Evolutionary conservation across 1,140 invertebrate genomes (phyloP).

Genomic region (Charaxes varanes): DNA sequence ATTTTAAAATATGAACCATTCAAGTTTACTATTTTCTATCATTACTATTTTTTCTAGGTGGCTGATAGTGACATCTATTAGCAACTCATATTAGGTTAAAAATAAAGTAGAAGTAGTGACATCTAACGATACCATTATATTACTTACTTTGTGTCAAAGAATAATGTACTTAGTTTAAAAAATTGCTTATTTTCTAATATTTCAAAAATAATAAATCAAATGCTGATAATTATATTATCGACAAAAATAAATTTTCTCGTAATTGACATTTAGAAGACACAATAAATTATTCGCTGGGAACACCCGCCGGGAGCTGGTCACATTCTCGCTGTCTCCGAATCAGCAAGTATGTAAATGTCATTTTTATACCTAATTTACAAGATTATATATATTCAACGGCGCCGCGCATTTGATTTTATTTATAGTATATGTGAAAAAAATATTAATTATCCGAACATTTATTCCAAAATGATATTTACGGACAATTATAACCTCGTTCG

Average conservation of each 20-base stretch:
- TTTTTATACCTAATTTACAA: slow-evolving; percentile 58
- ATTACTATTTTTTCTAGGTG: too few relatives aligned
- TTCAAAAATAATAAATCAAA: too few relatives aligned
- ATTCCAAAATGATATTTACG: slow-evolving; percentile 35
- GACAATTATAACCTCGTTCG: slow-evolving; percentile 53
- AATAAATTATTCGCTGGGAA: slow-evolving; percentile 44
- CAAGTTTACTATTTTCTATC: too few relatives aligned
- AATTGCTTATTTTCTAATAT: too few relatives aligned
- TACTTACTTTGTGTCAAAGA: too few relatives aligned
- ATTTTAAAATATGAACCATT: too few relatives aligned
- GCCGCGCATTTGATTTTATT: slow-evolving; percentile 21
- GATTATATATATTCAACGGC: slow-evolving; percentile 31
- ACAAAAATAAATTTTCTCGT: too few relatives aligned
- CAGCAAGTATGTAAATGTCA: slow-evolving; percentile 73
- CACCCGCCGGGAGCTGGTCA: slow-evolving; percentile 49
- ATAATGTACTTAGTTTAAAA: too few relatives aligned
- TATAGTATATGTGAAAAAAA: slow-evolving; percentile 21
- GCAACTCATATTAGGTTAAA: background rate
- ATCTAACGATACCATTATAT: background rate
- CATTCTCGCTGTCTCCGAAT: slow-evolving; percentile 66
- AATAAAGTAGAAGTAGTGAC: background rate
- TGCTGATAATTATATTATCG: too few relatives aligned
- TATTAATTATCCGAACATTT: slow-evolving; percentile 17
- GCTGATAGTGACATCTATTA: slow-evolving; percentile 1
- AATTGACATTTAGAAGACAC: slow-evolving; percentile 21